A percentile compares a stretch with the other conserved stretches of the same genome.
Evolutionary conservation across 2,113 vertebrate species (phyloP).

Genomic region (Poicephalus gulielmi): DNA sequence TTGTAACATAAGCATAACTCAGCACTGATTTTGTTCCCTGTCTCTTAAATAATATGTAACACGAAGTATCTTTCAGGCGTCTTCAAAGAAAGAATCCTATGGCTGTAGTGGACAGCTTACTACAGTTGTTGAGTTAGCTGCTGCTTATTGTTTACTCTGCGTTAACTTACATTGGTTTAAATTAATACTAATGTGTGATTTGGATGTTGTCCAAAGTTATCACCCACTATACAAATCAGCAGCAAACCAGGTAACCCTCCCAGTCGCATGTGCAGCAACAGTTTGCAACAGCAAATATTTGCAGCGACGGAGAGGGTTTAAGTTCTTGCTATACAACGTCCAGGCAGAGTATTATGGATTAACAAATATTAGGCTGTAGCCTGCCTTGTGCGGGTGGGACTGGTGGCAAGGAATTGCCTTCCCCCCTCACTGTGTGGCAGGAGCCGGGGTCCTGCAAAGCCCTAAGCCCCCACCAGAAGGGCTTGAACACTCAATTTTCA

Average conservation of each 20-base stretch:
- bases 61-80: neutral
- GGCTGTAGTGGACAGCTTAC: neutral
- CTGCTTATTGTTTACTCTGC: neutral
- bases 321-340: neutral
- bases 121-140: neutral
- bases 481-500: neutral
- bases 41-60: neutral
- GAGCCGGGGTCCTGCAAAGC: neutral
- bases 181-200: neutral
- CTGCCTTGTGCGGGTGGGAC: neutral
- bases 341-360: neutral
- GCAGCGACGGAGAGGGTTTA: neutral
- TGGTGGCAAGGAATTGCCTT: neutral
- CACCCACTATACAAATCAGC: neutral
- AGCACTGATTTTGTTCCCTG: neutral
- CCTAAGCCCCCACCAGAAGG: neutral
- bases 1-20: neutral
- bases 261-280: neutral
- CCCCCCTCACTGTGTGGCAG: neutral
- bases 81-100: neutral
- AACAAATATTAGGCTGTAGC: neutral
- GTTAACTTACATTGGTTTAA: neutral
- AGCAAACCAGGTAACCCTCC: neutral
- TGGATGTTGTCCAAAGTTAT: conserved; percentile 38
- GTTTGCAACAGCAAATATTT: conserved; percentile 2